phyloP scores from a whole-genome alignment of 1,140 invertebrate species.

The Pogonognathellus flavescens region DNA sequence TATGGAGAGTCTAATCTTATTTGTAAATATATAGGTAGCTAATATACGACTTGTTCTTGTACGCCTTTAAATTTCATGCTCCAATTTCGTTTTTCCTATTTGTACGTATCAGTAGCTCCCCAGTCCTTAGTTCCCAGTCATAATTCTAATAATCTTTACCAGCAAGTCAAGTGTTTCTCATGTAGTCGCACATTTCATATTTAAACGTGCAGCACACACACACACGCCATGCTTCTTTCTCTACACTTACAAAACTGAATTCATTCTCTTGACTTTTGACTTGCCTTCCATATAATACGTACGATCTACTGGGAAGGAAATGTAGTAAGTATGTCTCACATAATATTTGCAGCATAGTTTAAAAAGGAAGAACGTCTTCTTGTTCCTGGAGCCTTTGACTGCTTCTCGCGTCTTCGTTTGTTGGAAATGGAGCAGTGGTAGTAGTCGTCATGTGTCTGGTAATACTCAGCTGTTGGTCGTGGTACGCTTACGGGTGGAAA shows the following conservation, averaged over 20 bases:
- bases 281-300: neutral
- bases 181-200: constrained; percentile 34
- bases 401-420: neutral
- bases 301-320: neutral
- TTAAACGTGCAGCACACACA: neutral
- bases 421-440: neutral
- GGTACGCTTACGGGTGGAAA: constrained; percentile 16
- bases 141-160: constrained; percentile 44
- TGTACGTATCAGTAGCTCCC: constrained; percentile 12
- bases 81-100: neutral
- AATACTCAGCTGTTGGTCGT: neutral
- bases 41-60: neutral
- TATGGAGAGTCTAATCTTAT: no score
- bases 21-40: no score
- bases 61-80: neutral
- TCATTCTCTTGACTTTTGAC: constrained; percentile 8
- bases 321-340: neutral
- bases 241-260: neutral
- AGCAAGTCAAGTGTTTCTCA: neutral
- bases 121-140: neutral
- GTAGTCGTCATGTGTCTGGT: neutral
- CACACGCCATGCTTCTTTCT: neutral
- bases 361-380: neutral
- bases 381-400: neutral
- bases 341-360: neutral